A percentile compares a stretch with the other conserved stretches of the same genome.
Conservation (phyloP, 2,113 vertebrate genomes). For the Pampusana beccarii region DNA sequence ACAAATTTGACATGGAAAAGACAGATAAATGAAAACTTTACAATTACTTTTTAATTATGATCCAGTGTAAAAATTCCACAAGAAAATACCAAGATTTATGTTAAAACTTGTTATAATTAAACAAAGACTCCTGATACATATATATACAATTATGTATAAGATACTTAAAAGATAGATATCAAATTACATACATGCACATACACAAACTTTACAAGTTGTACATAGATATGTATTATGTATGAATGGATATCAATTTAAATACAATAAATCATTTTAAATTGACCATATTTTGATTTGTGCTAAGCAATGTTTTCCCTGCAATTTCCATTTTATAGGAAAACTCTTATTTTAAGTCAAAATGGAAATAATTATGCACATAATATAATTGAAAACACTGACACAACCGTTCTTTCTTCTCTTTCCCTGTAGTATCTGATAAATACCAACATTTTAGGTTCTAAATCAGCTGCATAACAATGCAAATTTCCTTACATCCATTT, state of each 20-base stretch:
- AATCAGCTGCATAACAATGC: neutral
- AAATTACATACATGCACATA: neutral
- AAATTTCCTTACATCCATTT: neutral
- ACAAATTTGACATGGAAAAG: neutral
- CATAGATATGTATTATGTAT: neutral
- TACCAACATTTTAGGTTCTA: neutral
- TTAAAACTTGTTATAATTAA: neutral
- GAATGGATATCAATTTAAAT: neutral
- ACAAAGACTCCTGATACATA: neutral
- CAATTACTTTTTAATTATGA: neutral
- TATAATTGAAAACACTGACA: neutral
- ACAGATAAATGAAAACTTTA: neutral
- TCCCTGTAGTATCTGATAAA: neutral
- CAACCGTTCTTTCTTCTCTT: neutral
- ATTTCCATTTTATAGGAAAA: neutral
- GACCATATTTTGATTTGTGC: neutral
- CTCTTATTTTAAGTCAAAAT: neutral
- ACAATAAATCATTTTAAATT: neutral
- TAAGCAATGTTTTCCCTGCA: neutral
- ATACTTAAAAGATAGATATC: neutral
- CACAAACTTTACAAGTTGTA: neutral
- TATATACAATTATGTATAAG: neutral
- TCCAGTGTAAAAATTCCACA: neutral
- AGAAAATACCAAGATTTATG: neutral
- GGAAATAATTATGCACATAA: neutral